Conservation (phyloP, 1,140 invertebrate species). For the Cyphomyrmex costatus region DNA sequence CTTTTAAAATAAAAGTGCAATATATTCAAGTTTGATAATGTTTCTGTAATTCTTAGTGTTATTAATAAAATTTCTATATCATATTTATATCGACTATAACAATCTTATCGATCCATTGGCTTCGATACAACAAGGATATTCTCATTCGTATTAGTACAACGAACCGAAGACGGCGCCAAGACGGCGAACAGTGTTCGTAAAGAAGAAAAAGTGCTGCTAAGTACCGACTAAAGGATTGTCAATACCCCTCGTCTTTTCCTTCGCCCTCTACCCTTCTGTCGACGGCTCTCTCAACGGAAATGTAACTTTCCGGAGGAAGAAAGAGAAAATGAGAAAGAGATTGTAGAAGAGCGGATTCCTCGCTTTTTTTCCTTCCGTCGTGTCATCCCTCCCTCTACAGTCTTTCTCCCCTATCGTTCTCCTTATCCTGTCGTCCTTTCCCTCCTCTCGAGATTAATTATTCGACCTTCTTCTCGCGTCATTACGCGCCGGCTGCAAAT, state of each 20-base stretch:
- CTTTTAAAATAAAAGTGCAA: too few relatives aligned
- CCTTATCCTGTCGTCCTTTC: conserved; percentile 46
- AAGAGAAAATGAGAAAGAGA: conserved; percentile 55
- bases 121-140: conserved; percentile 18
- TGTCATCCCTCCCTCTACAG: conserved; percentile 16
- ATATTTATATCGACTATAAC: conserved; percentile 22
- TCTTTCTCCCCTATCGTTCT: conserved; percentile 5
- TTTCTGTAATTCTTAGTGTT: not conserved
- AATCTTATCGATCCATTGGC: conserved; percentile 1
- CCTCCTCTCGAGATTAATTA: conserved; percentile 76
- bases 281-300: conserved; percentile 72
- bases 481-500: conserved; percentile 65
- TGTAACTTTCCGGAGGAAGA: conserved; percentile 73
- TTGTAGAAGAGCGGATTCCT: conserved; percentile 46
- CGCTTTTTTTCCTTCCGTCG: conserved; percentile 50
- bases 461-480: conserved; percentile 68
- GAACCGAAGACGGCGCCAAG: conserved; percentile 14
- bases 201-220: conserved; percentile 78
- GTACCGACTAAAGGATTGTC: conserved; percentile 81
- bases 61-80: not conserved
- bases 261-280: conserved; percentile 37
- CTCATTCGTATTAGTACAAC: conserved; percentile 11
- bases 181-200: conserved; percentile 15
- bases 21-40: not conserved
- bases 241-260: conserved; percentile 74